Percentiles rank a stretch among this genome's conserved stretches.
Conservation (phyloP, 2,888 invertebrate genomes). For the Pyrrhosoma nymphula region DNA sequence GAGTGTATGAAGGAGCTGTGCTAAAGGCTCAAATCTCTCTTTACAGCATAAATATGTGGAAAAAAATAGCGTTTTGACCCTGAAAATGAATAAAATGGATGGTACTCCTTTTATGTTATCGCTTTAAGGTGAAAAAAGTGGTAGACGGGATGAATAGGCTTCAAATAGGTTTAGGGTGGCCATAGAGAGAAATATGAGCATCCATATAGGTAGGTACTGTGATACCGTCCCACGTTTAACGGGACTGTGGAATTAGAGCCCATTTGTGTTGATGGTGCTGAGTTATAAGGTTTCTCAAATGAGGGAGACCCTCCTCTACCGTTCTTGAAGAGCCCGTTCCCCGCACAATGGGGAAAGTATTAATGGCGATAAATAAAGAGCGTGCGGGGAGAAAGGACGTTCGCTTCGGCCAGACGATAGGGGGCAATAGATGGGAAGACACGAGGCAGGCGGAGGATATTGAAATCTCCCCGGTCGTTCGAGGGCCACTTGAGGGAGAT, state of each 20-base stretch:
- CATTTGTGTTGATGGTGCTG: neutral
- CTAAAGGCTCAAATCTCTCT: no score
- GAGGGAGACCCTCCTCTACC: neutral
- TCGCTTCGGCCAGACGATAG: neutral
- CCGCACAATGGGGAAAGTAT: neutral
- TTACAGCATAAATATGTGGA: no score
- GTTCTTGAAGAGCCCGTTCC: neutral
- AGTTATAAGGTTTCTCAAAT: neutral
- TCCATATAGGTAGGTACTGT: neutral
- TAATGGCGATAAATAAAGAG: neutral
- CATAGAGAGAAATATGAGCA: neutral
- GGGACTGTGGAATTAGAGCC: neutral
- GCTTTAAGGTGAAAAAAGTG: no score
- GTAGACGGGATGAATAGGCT: no score
- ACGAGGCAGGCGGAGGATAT: neutral
- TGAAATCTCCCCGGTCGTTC: neutral
- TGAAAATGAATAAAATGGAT: no score
- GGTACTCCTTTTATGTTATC: no score
- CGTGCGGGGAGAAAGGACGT: neutral
- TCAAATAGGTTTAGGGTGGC: neutral
- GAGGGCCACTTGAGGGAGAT: neutral
- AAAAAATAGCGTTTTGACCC: no score
- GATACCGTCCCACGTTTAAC: neutral
- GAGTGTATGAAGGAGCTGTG: no score
- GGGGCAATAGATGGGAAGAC: neutral